Percentiles rank a stretch among this genome's conserved stretches.
These are phyloP conservation scores for Drosophila nebulosa DNA, from an alignment of 1,140 invertebrate genomes.

Conservation along the genomic window DNA sequence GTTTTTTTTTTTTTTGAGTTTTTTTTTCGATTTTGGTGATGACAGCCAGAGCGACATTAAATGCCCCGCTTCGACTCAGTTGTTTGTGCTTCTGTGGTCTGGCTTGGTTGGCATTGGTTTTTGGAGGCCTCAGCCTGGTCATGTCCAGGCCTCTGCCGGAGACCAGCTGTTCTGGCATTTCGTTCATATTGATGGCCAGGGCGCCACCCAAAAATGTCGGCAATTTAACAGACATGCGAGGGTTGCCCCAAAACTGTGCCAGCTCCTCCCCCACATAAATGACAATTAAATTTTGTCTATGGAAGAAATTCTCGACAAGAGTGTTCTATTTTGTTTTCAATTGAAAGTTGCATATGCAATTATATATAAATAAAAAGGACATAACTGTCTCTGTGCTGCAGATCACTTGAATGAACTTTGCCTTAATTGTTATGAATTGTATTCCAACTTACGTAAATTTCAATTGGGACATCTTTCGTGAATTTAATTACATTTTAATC, in stretches of 20 bases:
- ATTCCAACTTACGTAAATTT: too few relatives aligned
- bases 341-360: background rate
- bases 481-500: too few relatives aligned
- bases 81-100: conserved; percentile 64
- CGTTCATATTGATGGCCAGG: conserved; percentile 71
- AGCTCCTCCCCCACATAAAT: background rate
- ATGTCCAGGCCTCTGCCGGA: conserved; percentile 22
- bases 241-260: conserved; percentile 5
- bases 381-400: background rate
- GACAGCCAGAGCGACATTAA: conserved; percentile 76
- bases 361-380: background rate
- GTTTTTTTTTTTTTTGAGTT: conserved; percentile 48
- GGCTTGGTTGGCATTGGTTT: conserved; percentile 20
- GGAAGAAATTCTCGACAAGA: background rate
- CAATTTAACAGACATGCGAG: conserved; percentile 51
- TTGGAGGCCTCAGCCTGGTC: background rate
- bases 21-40: conserved; percentile 74
- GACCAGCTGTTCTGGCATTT: conserved; percentile 49
- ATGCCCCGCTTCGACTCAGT: conserved; percentile 75
- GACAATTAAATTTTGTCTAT: background rate
- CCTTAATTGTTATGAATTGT: too few relatives aligned
- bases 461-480: too few relatives aligned
- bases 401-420: too few relatives aligned
- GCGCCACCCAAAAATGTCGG: conserved; percentile 26
- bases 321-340: background rate